A percentile compares a stretch with the other conserved stretches of the same genome.
Conservation (phyloP, 2,888 invertebrate species). For the Andrena haemorrhoa region DNA sequence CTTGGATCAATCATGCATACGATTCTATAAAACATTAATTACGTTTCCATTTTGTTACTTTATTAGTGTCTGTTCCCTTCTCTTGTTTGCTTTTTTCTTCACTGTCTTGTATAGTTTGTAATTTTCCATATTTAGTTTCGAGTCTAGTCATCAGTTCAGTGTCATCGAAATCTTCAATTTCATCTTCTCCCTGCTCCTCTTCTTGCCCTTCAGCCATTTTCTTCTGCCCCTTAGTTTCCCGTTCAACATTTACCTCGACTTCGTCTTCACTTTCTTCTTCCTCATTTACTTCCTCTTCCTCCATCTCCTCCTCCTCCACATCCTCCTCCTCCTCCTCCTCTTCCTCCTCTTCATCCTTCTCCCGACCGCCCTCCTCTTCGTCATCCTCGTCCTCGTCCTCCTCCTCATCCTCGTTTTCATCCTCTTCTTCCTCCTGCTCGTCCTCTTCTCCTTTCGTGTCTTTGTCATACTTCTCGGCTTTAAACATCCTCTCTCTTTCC, state of each 20-base stretch:
- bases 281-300: slow-evolving; percentile 72
- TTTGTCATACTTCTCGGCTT: slow-evolving; percentile 68
- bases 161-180: slow-evolving; percentile 88
- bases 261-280: slow-evolving; percentile 72
- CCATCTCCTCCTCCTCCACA: slow-evolving; percentile 81
- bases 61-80: slow-evolving; percentile 84
- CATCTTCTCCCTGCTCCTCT: slow-evolving; percentile 80
- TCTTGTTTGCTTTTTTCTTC: slow-evolving; percentile 84
- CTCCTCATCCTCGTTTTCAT: slow-evolving; percentile 60
- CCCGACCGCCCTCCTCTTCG: slow-evolving; percentile 72
- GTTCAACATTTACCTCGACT: slow-evolving; percentile 79
- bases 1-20: slow-evolving; percentile 17
- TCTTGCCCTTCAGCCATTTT: slow-evolving; percentile 76
- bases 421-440: slow-evolving; percentile 69
- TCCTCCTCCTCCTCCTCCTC: slow-evolving; percentile 78
- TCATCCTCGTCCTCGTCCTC: slow-evolving; percentile 53
- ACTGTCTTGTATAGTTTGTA: slow-evolving; percentile 77
- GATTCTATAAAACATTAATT: slow-evolving; percentile 74
- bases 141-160: slow-evolving; percentile 89
- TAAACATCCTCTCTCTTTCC: slow-evolving; percentile 57
- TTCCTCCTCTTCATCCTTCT: slow-evolving; percentile 76
- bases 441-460: slow-evolving; percentile 56
- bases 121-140: slow-evolving; percentile 77
- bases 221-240: slow-evolving; percentile 60
- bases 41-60: slow-evolving; percentile 83